phyloP scores from a whole-genome alignment of 92 coral and sea anemone genomes.

The Zoanthus sansibaricus region DNA sequence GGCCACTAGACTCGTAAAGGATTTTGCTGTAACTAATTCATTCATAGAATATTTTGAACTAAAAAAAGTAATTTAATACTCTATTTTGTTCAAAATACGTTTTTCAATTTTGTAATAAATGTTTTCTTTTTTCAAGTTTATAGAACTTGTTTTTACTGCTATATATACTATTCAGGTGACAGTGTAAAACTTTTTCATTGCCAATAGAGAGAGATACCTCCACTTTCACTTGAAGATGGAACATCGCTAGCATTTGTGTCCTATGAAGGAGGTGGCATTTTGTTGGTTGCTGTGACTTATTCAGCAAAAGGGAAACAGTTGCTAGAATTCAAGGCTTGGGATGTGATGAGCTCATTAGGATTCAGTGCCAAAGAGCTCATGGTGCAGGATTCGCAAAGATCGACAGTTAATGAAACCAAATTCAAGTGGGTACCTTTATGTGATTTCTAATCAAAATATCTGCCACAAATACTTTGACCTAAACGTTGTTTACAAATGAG shows the following conservation, averaged over 20 bases:
- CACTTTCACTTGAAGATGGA: constrained; percentile 86
- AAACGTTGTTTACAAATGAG: no score
- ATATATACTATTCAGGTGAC: no score
- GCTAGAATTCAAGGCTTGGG: constrained; percentile 89
- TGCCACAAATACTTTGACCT: no score
- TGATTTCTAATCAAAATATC: no score
- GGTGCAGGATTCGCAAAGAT: constrained; percentile 80
- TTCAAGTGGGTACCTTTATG: constrained; percentile 65
- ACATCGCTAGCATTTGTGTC: constrained; percentile 69
- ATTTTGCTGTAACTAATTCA: no score
- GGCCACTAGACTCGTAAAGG: no score
- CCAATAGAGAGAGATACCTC: constrained; percentile 85
- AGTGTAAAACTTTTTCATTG: background rate
- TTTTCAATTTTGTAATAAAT: no score
- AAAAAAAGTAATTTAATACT: no score
- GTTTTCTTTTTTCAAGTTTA: no score
- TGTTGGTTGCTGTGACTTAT: constrained; percentile 64
- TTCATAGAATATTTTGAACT: no score
- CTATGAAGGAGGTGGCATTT: constrained; percentile 77
- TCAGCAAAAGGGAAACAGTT: constrained; percentile 85
- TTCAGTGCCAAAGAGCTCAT: constrained; percentile 82
- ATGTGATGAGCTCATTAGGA: constrained; percentile 80
- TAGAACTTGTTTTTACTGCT: no score
- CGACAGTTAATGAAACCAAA: constrained; percentile 81
- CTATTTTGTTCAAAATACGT: no score